Percentiles rank a stretch among this genome's conserved stretches.
These are phyloP conservation scores for Coregonus sp. DNA, from an alignment of 2,797 vertebrate genomes.

Conservation along the genomic window DNA sequence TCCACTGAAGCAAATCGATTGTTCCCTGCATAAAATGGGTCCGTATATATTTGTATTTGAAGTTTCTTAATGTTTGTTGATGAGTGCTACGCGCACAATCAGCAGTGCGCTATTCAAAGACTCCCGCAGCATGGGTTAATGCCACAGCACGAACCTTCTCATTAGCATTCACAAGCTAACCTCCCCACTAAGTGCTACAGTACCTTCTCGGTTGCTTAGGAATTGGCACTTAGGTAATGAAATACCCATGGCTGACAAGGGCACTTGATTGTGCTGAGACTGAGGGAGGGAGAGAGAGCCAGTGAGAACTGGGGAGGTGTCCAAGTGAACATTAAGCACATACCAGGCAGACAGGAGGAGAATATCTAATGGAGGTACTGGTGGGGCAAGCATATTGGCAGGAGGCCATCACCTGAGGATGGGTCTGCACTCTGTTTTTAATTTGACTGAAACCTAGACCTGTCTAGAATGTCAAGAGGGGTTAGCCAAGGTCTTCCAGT, in stretches of 20 bases:
- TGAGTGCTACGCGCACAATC: not conserved
- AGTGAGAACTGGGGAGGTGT: constrained; percentile 35
- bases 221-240: constrained; percentile 75
- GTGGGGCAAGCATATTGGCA: constrained; percentile 42
- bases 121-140: not conserved
- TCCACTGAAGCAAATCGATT: constrained; percentile 61
- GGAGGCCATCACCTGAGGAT: constrained; percentile 42
- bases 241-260: constrained; percentile 66
- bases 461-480: constrained; percentile 14
- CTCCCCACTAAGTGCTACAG: constrained; percentile 47
- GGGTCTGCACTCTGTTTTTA: constrained; percentile 19
- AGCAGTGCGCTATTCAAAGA: not conserved
- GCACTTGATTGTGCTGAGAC: constrained; percentile 68
- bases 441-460: constrained; percentile 17
- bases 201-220: constrained; percentile 68
- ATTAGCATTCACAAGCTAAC: constrained; percentile 56
- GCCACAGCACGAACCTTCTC: constrained; percentile 17
- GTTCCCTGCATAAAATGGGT: constrained; percentile 39
- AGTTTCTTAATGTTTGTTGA: constrained; percentile 22
- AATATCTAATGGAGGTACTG: constrained; percentile 32
- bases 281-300: constrained; percentile 41
- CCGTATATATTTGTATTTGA: constrained; percentile 31
- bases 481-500: constrained; percentile 12
- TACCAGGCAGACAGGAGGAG: constrained; percentile 40
- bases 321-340: constrained; percentile 55